Base-by-base conservation (phyloP, 1,140 invertebrate species). In the Contarinia nasturtii region DNA sequence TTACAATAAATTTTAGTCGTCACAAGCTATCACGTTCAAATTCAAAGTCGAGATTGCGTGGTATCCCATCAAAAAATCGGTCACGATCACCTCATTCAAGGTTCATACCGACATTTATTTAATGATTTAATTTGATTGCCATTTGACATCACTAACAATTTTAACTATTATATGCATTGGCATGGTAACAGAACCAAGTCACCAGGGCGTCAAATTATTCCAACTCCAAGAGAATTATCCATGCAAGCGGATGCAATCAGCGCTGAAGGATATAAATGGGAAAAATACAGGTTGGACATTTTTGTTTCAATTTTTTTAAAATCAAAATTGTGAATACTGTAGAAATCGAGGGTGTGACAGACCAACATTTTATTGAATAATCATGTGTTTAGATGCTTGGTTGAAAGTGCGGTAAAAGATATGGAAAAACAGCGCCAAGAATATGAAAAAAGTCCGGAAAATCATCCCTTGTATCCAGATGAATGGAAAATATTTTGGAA, bases 401-500 rank as follows among this genome's bases (percentile, higher is more conserved):
- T 63, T 21, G 59, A 63, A 44, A 49, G 58, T n/a, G 55, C 61
- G 41, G 44, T 63, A 49, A 67, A 57, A 57, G 71, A 66, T 60
- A 64, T 64, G 64, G 68, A 58, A 53, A 73, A 66, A 52, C 70
- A 63, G 53, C 70, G 82, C 1, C 75, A 78, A 49, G 79, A 81
- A 40, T 79, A 85, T 57, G 77, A 86, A 53, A 79, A 81, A 53
- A 83, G 84, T 60, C 85, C 85, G 0, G 84, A 89, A 54, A 86
- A 86, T 53, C 85, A 87, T 68, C 83, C 84, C 0, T 68, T 77
- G 5, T 89, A 89, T 57, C 79, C 81, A 0, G 80, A 83, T 17
- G 85, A 89, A 55, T 89, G 85, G 85, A 86, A 86, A 55, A 79
- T 77, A 55, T 86, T 86, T 57, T 86, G 82, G 82, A 83, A 82